Conservation (phyloP, 2,113 vertebrate species). For the Geothlypis trichas region DNA sequence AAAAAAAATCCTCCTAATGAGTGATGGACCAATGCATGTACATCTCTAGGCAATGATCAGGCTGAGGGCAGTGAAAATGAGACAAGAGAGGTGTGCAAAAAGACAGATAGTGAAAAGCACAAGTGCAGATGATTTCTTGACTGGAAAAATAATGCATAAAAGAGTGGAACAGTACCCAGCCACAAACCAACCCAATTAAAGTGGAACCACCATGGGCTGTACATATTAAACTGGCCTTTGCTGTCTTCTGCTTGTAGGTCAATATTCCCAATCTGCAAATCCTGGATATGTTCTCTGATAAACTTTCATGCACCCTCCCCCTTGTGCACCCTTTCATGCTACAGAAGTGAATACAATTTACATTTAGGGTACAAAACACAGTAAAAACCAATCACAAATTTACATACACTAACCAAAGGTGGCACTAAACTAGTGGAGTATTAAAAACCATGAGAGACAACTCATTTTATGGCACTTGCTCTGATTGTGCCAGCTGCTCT, state of each 20-base stretch:
- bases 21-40: neutral
- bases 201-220: neutral
- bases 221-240: neutral
- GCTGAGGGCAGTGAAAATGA: neutral
- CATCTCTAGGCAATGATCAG: neutral
- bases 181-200: neutral
- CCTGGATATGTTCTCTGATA: neutral
- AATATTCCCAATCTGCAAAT: neutral
- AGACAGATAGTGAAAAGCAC: neutral
- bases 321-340: neutral
- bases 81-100: neutral
- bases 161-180: neutral
- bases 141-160: neutral
- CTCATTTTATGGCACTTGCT: neutral
- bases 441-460: neutral
- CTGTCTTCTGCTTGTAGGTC: neutral
- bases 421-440: neutral
- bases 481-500: neutral
- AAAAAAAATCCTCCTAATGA: neutral
- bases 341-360: rapidly evolving
- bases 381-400: neutral
- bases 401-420: neutral
- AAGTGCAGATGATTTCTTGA: neutral
- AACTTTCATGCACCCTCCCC: neutral
- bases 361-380: neutral